phyloP scores from a whole-genome alignment of 2,888 invertebrate genomes.

The Oscheius onirici region DNA sequence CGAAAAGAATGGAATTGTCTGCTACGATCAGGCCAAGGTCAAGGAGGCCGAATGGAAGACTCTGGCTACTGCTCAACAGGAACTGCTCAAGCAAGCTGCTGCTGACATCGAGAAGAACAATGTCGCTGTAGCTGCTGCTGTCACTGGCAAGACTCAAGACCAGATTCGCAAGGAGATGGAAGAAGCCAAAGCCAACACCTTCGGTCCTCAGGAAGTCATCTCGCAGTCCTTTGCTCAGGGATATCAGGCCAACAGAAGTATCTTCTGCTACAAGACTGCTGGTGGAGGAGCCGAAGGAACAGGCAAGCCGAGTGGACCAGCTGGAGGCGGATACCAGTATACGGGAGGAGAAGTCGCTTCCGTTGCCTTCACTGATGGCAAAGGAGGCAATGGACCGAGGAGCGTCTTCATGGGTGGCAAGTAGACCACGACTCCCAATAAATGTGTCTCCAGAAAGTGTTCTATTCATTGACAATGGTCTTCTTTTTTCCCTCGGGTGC shows the following conservation, averaged over 20 bases:
- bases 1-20: background rate
- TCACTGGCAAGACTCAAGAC: background rate
- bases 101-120: constrained; percentile 6
- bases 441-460: too few relatives aligned
- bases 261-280: background rate
- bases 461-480: background rate
- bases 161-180: constrained; percentile 3
- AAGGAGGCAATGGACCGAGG: too few relatives aligned
- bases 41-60: background rate
- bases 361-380: too few relatives aligned
- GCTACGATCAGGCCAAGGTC: background rate
- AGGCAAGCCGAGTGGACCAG: background rate
- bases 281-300: background rate
- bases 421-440: too few relatives aligned
- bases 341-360: too few relatives aligned
- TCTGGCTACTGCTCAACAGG: background rate
- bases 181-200: too few relatives aligned
- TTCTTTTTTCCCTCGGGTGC: background rate
- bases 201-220: background rate
- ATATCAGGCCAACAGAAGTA: background rate
- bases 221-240: background rate
- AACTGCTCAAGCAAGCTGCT: background rate
- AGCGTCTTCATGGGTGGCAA: too few relatives aligned
- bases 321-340: too few relatives aligned
- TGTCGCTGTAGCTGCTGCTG: background rate